phyloP scores from a whole-genome alignment of 1,140 invertebrate genomes.

The Drosophila insularis region DNA sequence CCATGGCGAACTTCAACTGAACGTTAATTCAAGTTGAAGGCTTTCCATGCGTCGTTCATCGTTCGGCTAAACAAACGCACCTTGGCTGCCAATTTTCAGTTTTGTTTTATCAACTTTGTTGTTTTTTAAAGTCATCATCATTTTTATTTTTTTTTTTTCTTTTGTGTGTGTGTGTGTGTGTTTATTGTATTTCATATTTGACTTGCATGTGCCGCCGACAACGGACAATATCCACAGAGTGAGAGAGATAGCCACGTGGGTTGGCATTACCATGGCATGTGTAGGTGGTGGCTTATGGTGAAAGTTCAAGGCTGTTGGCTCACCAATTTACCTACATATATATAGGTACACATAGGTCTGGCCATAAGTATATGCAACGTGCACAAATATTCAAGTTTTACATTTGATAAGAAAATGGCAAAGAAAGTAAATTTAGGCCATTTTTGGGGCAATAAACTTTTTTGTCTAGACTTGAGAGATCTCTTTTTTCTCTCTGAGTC shows the following conservation, averaged over 20 bases:
- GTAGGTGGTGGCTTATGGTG: conserved; percentile 42
- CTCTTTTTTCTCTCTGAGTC: too few species aligned
- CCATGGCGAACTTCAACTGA: conserved; percentile 28
- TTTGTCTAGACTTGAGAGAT: not conserved
- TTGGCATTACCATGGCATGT: conserved; percentile 34
- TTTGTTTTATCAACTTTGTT: conserved; percentile 45
- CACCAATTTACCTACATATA: not conserved
- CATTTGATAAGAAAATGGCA: not conserved
- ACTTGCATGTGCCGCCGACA: conserved; percentile 42
- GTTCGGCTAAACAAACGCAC: conserved; percentile 65
- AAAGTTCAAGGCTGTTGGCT: conserved; percentile 70
- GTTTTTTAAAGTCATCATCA: conserved; percentile 19
- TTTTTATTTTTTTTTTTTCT: not conserved
- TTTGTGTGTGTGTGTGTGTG: not conserved
- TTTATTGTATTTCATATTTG: conserved; percentile 41
- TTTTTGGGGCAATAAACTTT: conserved; percentile 10
- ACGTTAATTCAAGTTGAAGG: conserved; percentile 71
- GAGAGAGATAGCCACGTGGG: conserved; percentile 45
- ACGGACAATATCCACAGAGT: conserved; percentile 16
- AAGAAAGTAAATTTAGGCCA: conserved; percentile 7
- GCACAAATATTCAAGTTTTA: conserved; percentile 6
- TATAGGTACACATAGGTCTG: not conserved
- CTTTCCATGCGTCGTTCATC: conserved; percentile 27
- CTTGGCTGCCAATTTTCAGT: conserved; percentile 69
- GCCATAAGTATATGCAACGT: conserved; percentile 18